Base-by-base conservation (phyloP, 2,888 invertebrate species). In the Hydroisotoma schaefferi region DNA sequence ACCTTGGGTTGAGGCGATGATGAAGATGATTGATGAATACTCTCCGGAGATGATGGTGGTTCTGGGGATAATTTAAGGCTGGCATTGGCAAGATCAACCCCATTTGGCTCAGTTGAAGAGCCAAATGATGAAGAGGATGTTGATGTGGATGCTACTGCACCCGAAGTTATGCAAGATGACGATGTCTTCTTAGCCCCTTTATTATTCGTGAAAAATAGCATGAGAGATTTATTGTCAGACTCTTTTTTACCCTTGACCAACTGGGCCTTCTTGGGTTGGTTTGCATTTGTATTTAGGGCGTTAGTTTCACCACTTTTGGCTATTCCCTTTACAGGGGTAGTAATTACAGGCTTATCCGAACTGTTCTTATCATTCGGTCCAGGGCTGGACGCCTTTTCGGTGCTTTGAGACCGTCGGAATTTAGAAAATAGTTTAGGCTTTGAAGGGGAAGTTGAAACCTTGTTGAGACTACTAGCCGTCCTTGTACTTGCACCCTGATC, bases 1-100 rank as follows among this genome's bases (percentile, higher is more conserved):
- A 78, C 74, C 22, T 65, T 68, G n/a, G 27, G 29, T 27, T 38
- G 48, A 20, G 61, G 23, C 48, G 26, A 20, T 20, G 51, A 28
- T 27, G 57, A 33, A 25, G 43, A 26, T 2, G 33, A 15, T 33
- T 44, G n/a, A n/a, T n/a, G n/a, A n/a, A n/a, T n/a, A n/a, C n/a
- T n/a, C n/a, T 64, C 26, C 48, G 26, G 23, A 22, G 51, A 28
- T 27, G 57, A 33, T 18, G 43, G 26, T 2, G 33, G 20, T 33
- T 44, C 2, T n/a, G 46, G 48, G 27, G 48, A 28, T 10, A 20
- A 27, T 27, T 6, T 20, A 46, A 37, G 27, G 15, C 33, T 29
- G 29, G 46, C 23, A 46, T 20, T 28, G 55, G 29, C 46, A 55
- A n/a, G n/a, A n/a, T n/a, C n/a, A n/a, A n/a, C n/a, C n/a, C n/a